Percentiles rank a stretch among this genome's conserved stretches.
Conservation (phyloP, 2,797 vertebrate genomes). For the Pogoniulus pusillus region DNA sequence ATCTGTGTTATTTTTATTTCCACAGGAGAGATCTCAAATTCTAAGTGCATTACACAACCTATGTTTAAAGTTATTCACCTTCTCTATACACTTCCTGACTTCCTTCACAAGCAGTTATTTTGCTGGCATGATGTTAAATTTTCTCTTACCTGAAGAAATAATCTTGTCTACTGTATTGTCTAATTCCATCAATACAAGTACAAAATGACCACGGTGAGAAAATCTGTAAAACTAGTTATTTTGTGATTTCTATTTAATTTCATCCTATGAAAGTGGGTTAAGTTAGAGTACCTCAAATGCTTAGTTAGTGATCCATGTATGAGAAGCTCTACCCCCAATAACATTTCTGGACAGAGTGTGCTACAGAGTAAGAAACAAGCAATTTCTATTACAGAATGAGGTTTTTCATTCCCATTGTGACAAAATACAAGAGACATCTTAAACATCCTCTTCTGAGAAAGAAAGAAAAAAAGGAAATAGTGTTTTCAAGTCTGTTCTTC, state of each 20-base stretch:
- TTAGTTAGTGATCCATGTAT: neutral
- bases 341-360: neutral
- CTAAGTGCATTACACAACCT: neutral
- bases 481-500: neutral
- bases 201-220: neutral
- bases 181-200: slow-evolving; percentile 15
- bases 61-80: neutral
- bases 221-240: slow-evolving; percentile 17
- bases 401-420: neutral
- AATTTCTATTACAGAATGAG: neutral
- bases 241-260: slow-evolving; percentile 11
- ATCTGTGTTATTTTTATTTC: neutral
- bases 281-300: neutral
- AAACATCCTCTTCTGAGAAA: neutral
- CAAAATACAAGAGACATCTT: neutral
- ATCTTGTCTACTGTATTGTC: neutral
- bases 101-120: neutral
- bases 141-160: neutral
- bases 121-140: neutral
- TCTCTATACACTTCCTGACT: neutral
- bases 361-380: neutral
- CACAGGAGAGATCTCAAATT: neutral
- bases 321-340: neutral
- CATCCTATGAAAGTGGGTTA: neutral
- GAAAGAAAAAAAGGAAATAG: neutral